These are phyloP conservation scores for Peromyscus melanophrys DNA, from an alignment of 2,797 vertebrate species.

Conservation along the genomic window DNA sequence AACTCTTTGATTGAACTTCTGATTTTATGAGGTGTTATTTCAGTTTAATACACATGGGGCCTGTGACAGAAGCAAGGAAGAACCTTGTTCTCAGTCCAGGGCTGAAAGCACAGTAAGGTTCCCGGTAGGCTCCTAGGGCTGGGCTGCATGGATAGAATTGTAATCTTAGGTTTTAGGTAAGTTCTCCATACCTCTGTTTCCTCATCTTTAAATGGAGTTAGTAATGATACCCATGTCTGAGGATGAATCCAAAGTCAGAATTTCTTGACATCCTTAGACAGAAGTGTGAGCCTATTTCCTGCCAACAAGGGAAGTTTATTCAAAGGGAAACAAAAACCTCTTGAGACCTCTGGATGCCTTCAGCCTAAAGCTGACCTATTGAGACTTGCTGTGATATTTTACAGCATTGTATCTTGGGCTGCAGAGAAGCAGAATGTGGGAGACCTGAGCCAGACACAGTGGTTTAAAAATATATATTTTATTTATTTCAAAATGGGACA, in stretches of 20 bases:
- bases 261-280: not conserved
- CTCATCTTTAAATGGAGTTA: not conserved
- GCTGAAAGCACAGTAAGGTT: not conserved
- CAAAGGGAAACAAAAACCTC: not conserved
- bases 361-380: not conserved
- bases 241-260: not conserved
- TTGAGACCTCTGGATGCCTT: not conserved
- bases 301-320: not conserved
- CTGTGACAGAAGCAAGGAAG: not conserved
- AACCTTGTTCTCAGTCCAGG: not conserved
- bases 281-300: not conserved
- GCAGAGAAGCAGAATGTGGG: too few relatives aligned
- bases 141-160: not conserved
- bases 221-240: not conserved
- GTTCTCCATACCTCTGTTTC: not conserved
- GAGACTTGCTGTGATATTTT: not conserved
- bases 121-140: not conserved
- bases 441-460: not conserved
- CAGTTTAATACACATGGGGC: accelerated
- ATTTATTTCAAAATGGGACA: not conserved
- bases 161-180: not conserved
- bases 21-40: not conserved
- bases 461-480: not conserved
- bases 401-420: accelerated
- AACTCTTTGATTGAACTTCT: not conserved